phyloP scores from a whole-genome alignment of 2,113 vertebrate species.

The Peromyscus californicus region DNA sequence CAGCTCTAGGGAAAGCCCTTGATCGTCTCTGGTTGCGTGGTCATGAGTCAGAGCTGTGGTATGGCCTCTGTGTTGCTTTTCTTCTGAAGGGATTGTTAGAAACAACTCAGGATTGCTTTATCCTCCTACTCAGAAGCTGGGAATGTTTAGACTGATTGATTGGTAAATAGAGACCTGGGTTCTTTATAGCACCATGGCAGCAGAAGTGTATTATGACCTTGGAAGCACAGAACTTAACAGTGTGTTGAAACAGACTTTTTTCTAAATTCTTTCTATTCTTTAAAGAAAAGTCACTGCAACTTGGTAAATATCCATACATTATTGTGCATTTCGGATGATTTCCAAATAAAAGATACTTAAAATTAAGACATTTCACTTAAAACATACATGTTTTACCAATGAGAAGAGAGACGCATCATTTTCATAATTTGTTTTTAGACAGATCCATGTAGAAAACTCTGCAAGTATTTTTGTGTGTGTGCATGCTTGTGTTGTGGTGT shows the following conservation, averaged over 20 bases:
- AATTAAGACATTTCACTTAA: slow-evolving; percentile 25
- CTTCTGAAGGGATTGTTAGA: slow-evolving; percentile 40
- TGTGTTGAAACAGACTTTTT: background rate
- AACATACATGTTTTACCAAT: background rate
- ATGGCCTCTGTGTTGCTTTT: background rate
- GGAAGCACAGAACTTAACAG: background rate
- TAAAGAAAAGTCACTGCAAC: background rate
- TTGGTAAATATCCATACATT: background rate
- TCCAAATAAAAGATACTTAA: slow-evolving; percentile 1
- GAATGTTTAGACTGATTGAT: slow-evolving; percentile 36
- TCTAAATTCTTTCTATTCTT: slow-evolving; percentile 5
- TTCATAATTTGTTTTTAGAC: slow-evolving; percentile 19
- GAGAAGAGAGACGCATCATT: background rate
- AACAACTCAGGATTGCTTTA: slow-evolving; percentile 36
- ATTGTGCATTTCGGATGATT: background rate
- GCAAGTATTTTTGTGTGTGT: background rate
- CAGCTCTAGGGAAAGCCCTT: background rate
- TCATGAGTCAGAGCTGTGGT: background rate
- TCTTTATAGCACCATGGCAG: slow-evolving; percentile 30
- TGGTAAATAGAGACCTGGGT: slow-evolving; percentile 59
- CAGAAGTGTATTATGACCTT: background rate
- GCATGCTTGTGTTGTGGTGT: background rate
- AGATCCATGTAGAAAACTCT: background rate
- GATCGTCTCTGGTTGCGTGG: background rate
- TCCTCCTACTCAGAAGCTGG: slow-evolving; percentile 29